Evolutionary conservation across 2,888 invertebrate genomes (phyloP).

Genomic region (Ormyrus thymus): DNA sequence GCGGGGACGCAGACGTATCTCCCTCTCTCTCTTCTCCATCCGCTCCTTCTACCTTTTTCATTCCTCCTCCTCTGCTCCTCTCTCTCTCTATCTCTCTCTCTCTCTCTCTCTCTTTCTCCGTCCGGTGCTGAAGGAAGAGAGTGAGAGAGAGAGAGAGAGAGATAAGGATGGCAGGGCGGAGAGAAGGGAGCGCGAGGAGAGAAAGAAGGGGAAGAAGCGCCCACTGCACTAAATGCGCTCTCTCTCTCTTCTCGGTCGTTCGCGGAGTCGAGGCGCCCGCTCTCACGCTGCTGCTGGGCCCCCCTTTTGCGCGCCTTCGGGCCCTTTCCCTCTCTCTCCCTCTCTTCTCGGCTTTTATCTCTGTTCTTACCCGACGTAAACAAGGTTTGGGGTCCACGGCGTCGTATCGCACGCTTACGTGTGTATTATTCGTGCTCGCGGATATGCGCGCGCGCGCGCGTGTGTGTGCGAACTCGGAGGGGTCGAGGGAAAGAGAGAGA

Average conservation of each 20-base stretch:
- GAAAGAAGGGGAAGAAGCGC: slow-evolving; percentile 57
- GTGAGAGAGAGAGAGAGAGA: slow-evolving; percentile 33
- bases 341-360: slow-evolving; percentile 55
- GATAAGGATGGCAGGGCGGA: slow-evolving; percentile 14
- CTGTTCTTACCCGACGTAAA: slow-evolving; percentile 66
- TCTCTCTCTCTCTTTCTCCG: slow-evolving; percentile 51
- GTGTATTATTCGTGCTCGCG: slow-evolving; percentile 32
- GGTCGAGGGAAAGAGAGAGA: not conserved
- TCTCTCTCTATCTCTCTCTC: slow-evolving; percentile 55
- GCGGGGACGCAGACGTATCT: slow-evolving; percentile 62
- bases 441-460: slow-evolving; percentile 49
- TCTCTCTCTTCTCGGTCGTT: slow-evolving; percentile 24
- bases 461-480: not conserved
- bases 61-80: slow-evolving; percentile 48
- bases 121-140: slow-evolving; percentile 25
- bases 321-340: slow-evolving; percentile 39
- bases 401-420: slow-evolving; percentile 38
- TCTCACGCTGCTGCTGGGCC: slow-evolving; percentile 49
- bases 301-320: not conserved
- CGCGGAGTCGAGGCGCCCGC: slow-evolving; percentile 43
- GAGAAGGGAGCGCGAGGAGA: slow-evolving; percentile 32
- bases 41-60: slow-evolving; percentile 57
- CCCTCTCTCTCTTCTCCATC: slow-evolving; percentile 57
- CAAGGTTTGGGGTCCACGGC: slow-evolving; percentile 63
- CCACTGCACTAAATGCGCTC: slow-evolving; percentile 59